Conservation (phyloP, 2,797 vertebrate genomes). For the Megaceryle alcyon region DNA sequence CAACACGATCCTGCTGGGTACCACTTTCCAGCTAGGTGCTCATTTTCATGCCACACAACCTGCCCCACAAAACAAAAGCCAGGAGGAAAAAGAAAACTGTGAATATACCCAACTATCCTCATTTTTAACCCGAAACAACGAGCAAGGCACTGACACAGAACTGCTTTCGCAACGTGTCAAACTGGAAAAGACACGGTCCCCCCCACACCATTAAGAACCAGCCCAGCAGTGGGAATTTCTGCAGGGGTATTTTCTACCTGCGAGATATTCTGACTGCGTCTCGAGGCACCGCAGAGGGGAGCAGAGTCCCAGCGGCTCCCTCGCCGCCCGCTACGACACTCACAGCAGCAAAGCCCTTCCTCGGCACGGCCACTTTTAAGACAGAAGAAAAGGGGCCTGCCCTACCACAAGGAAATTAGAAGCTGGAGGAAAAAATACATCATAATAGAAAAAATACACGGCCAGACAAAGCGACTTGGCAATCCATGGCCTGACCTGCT, state of each 20-base stretch:
- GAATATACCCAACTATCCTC: background rate
- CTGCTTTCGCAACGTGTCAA: background rate
- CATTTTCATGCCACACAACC: background rate
- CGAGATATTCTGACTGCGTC: no score
- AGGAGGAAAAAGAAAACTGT: background rate
- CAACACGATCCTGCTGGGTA: background rate
- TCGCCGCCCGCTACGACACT: background rate
- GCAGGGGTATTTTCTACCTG: no score
- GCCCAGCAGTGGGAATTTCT: background rate
- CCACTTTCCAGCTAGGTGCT: background rate
- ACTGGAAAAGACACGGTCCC: background rate
- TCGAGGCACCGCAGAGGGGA: background rate
- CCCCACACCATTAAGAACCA: background rate
- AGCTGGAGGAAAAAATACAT: rapidly evolving
- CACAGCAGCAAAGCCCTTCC: background rate
- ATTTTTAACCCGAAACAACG: background rate
- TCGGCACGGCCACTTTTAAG: background rate
- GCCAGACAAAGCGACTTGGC: background rate
- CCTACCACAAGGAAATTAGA: background rate
- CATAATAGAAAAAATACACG: background rate
- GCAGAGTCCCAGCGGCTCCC: background rate
- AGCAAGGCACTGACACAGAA: background rate
- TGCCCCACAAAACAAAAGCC: background rate
- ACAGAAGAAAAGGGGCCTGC: background rate
- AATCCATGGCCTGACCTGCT: background rate